These are phyloP conservation scores for Epinephelus moara DNA, from an alignment of 2,113 vertebrate genomes.

Conservation along the genomic window DNA sequence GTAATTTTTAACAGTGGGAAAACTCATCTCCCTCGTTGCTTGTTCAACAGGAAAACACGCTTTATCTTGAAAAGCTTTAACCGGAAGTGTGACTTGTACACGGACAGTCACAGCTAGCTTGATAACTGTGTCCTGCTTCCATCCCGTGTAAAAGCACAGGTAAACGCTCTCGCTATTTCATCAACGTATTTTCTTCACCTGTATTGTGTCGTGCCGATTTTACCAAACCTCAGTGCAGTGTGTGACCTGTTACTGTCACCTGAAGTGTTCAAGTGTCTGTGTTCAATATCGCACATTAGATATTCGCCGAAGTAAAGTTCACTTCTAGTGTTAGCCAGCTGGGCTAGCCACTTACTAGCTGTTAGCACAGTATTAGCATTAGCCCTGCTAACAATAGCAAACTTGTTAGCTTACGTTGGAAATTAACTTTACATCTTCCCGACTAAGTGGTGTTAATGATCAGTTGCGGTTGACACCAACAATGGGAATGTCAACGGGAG, in stretches of 20 bases:
- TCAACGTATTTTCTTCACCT: neutral
- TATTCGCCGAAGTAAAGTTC: slow-evolving; percentile 61
- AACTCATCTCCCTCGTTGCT: too few relatives aligned
- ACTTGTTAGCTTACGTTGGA: neutral
- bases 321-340: slow-evolving; percentile 40
- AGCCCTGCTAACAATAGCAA: slow-evolving; percentile 44
- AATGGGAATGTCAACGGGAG: neutral
- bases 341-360: slow-evolving; percentile 39
- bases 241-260: neutral
- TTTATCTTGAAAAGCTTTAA: slow-evolving; percentile 41
- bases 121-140: neutral
- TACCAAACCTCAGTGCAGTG: accelerated
- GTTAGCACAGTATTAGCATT: slow-evolving; percentile 62
- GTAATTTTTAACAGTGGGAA: neutral
- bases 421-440: neutral
- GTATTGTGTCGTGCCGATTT: neutral
- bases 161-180: slow-evolving; percentile 15
- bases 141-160: slow-evolving; percentile 62
- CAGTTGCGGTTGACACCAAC: accelerated
- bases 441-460: neutral
- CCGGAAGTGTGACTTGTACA: slow-evolving; percentile 7
- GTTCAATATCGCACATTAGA: neutral
- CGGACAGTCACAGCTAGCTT: neutral
- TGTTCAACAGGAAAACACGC: neutral
- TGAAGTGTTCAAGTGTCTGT: neutral